These are phyloP conservation scores for Caranx melampygus DNA, from an alignment of 2,113 vertebrate genomes.

Conservation along the genomic window DNA sequence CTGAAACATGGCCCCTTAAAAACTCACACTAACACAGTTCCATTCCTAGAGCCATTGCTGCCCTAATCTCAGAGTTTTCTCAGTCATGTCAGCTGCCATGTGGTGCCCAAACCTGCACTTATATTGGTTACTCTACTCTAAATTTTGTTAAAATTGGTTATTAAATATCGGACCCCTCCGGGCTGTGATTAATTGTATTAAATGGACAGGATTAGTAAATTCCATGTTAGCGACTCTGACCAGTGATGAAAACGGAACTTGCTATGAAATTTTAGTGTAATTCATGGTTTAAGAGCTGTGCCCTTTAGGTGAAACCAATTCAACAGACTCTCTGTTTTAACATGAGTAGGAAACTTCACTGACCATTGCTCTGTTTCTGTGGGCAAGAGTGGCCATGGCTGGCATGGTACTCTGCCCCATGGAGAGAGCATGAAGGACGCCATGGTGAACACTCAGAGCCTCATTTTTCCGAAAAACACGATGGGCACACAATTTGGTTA, in stretches of 20 bases:
- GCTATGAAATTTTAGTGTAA: not conserved
- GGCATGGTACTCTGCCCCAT: constrained; percentile 60
- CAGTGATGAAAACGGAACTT: not conserved
- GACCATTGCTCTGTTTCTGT: constrained; percentile 70
- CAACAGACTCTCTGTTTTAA: not conserved
- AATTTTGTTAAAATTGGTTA: no score
- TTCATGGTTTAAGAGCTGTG: not conserved
- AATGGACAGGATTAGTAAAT: no score
- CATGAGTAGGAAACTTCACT: constrained; percentile 34
- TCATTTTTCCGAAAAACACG: constrained; percentile 86
- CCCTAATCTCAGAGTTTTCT: no score
- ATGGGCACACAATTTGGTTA: constrained; percentile 90
- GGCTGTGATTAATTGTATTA: no score
- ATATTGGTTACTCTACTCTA: no score
- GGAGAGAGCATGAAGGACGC: constrained; percentile 80
- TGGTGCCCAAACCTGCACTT: no score
- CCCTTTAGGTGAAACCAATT: not conserved
- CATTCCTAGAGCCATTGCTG: no score
- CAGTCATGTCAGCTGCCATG: no score
- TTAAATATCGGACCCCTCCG: no score
- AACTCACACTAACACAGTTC: no score
- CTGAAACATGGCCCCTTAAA: no score
- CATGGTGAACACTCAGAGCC: constrained; percentile 77
- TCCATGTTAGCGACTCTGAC: no score
- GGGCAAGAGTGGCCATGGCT: constrained; percentile 56